Conservation (phyloP, 2,888 invertebrate genomes). For the Synergus umbraculus region DNA sequence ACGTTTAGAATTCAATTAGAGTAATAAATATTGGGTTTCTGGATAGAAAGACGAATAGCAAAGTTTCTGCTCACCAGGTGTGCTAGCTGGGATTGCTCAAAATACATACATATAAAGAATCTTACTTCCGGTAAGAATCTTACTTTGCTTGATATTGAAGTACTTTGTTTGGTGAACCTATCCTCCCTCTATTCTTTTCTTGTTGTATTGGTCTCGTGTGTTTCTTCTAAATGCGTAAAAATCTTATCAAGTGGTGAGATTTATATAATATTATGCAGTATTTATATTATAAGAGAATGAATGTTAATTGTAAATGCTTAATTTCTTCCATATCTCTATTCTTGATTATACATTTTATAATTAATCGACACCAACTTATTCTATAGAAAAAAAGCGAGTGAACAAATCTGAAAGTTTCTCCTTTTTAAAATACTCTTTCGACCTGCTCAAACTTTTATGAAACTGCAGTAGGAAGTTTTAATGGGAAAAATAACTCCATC, state of each 20-base stretch:
- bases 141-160: constrained; percentile 63
- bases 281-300: neutral
- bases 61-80: constrained; percentile 9
- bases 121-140: constrained; percentile 49
- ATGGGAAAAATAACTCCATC: neutral
- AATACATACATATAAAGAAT: constrained; percentile 60
- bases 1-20: neutral
- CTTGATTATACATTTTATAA: neutral
- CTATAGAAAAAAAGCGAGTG: neutral
- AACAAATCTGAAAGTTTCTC: neutral
- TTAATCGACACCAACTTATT: neutral
- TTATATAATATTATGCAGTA: constrained; percentile 8
- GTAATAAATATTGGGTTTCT: constrained; percentile 1
- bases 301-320: neutral
- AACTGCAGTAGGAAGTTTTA: neutral
- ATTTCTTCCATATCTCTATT: neutral
- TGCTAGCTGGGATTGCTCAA: constrained; percentile 1
- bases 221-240: neutral
- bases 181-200: constrained; percentile 49
- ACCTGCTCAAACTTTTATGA: constrained; percentile 2
- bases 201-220: neutral
- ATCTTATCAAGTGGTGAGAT: neutral
- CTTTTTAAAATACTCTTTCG: neutral
- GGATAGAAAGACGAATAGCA: neutral
- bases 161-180: constrained; percentile 63